Conservation (phyloP, 2,888 invertebrate genomes). For the Shargacucullia verbasci region DNA sequence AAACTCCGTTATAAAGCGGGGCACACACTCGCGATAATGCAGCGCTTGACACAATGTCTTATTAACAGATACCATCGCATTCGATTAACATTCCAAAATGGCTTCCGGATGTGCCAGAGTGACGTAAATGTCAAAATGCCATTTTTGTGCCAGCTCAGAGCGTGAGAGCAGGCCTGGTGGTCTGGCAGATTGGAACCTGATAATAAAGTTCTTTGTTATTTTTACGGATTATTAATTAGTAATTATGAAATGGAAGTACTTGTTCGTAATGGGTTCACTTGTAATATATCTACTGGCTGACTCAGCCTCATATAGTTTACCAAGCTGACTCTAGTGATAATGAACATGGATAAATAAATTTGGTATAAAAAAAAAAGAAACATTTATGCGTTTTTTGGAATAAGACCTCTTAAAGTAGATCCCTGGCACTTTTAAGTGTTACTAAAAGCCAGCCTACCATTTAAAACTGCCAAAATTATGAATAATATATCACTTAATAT, state of each 20-base stretch:
- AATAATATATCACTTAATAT: slow-evolving; percentile 49
- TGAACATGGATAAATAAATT: too few relatives aligned
- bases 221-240: neutral
- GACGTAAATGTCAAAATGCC: slow-evolving; percentile 82
- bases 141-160: slow-evolving; percentile 60
- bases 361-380: too few relatives aligned
- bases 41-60: slow-evolving; percentile 78
- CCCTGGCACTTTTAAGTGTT: slow-evolving; percentile 5
- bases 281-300: too few relatives aligned
- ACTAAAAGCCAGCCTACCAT: slow-evolving; percentile 26
- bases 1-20: slow-evolving; percentile 57
- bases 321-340: too few relatives aligned
- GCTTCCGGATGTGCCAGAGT: slow-evolving; percentile 71
- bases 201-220: slow-evolving; percentile 32
- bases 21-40: slow-evolving; percentile 69
- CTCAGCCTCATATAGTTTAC: too few relatives aligned
- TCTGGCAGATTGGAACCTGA: slow-evolving; percentile 33
- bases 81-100: slow-evolving; percentile 84
- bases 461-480: slow-evolving; percentile 35
- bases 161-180: slow-evolving; percentile 41
- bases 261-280: too few relatives aligned
- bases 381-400: slow-evolving; percentile 9
- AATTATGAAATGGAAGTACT: too few relatives aligned
- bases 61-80: slow-evolving; percentile 83
- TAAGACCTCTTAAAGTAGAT: slow-evolving; percentile 34